Conservation (phyloP, 2,888 invertebrate species). For the Anodontia alba region DNA sequence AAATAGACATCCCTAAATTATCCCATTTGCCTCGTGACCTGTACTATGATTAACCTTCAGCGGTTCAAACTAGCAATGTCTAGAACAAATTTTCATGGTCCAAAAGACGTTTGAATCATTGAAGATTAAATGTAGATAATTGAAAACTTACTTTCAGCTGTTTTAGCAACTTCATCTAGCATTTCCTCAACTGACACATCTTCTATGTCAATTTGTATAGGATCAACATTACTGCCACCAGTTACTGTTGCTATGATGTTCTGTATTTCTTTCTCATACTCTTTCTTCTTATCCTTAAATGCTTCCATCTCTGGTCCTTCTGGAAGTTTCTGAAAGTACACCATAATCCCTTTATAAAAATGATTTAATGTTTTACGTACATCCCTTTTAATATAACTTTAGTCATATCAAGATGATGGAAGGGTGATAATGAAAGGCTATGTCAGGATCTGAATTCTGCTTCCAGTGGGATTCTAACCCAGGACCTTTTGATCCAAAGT, state of each 20-base stretch:
- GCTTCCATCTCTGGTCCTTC: slow-evolving; percentile 81
- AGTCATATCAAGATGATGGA: too few relatives aligned
- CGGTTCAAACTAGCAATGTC: too few relatives aligned
- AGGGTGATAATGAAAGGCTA: too few relatives aligned
- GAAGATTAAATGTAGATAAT: too few relatives aligned
- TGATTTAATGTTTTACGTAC: not conserved
- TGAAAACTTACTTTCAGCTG: slow-evolving; percentile 83
- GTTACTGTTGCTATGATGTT: slow-evolving; percentile 77
- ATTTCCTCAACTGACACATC: slow-evolving; percentile 70
- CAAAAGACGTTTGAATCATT: too few relatives aligned
- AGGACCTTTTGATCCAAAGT: too few relatives aligned
- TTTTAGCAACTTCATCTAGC: slow-evolving; percentile 69
- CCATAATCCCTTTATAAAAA: not conserved
- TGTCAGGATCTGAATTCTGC: too few relatives aligned
- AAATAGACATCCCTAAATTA: too few relatives aligned
- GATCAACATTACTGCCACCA: slow-evolving; percentile 78
- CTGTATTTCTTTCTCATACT: slow-evolving; percentile 78
- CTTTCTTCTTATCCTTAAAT: slow-evolving; percentile 75
- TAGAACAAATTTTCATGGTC: too few relatives aligned
- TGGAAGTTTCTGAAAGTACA: slow-evolving; percentile 70
- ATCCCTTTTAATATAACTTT: not conserved
- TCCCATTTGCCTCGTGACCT: too few relatives aligned
- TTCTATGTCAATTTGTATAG: slow-evolving; percentile 76
- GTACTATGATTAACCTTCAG: too few relatives aligned
- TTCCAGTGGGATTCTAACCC: too few relatives aligned